Evolutionary conservation across 1,140 invertebrate species (phyloP).

Genomic region (Pachypsylla venusta): DNA sequence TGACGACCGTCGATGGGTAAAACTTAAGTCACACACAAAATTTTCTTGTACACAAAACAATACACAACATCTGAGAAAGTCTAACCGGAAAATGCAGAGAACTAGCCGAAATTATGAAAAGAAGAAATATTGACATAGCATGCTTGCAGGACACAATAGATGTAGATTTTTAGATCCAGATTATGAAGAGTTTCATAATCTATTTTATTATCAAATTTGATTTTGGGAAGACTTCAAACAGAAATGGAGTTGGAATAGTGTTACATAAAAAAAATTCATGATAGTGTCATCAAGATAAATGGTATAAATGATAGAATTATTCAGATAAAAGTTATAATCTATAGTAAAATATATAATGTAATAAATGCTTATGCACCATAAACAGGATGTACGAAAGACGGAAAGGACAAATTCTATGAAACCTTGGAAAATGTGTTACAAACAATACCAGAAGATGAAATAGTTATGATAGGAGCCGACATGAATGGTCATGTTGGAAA

Average conservation of each 20-base stretch:
- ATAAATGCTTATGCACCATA: conserved; percentile 3
- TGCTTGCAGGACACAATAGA: too few relatives aligned
- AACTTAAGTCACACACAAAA: too few relatives aligned
- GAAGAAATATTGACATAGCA: too few relatives aligned
- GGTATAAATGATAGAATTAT: not conserved
- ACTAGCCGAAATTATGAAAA: too few relatives aligned
- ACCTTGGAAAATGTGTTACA: not conserved
- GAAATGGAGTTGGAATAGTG: conserved; percentile 1
- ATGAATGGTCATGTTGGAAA: not conserved
- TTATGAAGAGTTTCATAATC: too few relatives aligned
- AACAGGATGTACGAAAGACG: not conserved
- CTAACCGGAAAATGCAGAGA: too few relatives aligned
- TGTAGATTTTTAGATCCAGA: too few relatives aligned
- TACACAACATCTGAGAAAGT: too few relatives aligned
- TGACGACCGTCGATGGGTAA: too few relatives aligned
- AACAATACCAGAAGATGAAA: not conserved
- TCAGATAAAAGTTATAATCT: not conserved
- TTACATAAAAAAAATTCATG: not conserved
- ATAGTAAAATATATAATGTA: not conserved
- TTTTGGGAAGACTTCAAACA: not conserved
- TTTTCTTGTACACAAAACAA: too few relatives aligned
- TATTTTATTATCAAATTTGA: too few relatives aligned
- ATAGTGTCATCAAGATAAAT: not conserved
- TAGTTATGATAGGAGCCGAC: not conserved
- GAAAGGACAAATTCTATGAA: not conserved